A percentile compares a stretch with the other conserved stretches of the same genome.
Conservation (phyloP, 2,888 invertebrate genomes). For the Lymantria monacha region DNA sequence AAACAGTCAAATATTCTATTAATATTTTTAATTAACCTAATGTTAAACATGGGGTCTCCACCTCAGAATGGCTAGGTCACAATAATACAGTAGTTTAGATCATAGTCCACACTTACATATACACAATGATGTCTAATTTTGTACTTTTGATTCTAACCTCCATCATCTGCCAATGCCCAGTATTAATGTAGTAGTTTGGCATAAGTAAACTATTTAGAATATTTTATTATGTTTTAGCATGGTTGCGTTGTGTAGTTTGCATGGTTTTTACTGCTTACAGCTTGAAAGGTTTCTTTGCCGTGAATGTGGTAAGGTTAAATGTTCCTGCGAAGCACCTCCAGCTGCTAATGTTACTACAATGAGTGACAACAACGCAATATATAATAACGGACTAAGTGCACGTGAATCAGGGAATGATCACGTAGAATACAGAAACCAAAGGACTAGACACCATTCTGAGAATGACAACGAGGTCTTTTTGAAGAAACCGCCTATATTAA, state of each 20-base stretch:
- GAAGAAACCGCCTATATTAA: constrained; percentile 35
- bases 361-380: constrained; percentile 25
- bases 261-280: constrained; percentile 85
- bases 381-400: constrained; percentile 27
- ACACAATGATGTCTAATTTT: too few species aligned
- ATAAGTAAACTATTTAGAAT: neutral
- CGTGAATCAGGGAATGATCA: constrained; percentile 35
- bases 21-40: too few species aligned
- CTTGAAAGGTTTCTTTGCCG: constrained; percentile 88
- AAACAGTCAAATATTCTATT: too few species aligned
- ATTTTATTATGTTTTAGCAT: constrained; percentile 46
- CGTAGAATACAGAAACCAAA: constrained; percentile 59
- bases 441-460: constrained; percentile 50
- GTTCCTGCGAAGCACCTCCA: constrained; percentile 74
- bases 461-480: constrained; percentile 38
- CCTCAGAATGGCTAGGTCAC: too few species aligned
- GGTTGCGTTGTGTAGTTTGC: constrained; percentile 74
- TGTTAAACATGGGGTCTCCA: too few species aligned
- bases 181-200: neutral
- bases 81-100: too few species aligned
- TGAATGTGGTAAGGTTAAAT: constrained; percentile 86
- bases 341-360: constrained; percentile 33
- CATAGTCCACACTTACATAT: too few species aligned
- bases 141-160: too few species aligned
- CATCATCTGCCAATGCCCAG: neutral